phyloP scores from a whole-genome alignment of 2,888 invertebrate genomes.

The Cataglyphis altisquamis region DNA sequence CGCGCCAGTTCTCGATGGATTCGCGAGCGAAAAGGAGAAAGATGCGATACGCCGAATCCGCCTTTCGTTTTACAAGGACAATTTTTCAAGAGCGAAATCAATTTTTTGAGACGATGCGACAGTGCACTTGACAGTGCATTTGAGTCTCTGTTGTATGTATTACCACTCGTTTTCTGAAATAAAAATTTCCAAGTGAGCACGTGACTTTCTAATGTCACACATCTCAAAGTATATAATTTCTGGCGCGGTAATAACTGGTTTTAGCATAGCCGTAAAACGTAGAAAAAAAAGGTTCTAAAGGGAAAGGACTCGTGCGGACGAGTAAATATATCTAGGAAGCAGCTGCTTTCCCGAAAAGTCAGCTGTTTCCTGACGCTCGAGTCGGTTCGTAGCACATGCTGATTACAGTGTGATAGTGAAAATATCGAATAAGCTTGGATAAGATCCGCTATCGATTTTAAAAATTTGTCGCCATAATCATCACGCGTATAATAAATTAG shows the following conservation, averaged over 20 bases:
- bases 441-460: not conserved
- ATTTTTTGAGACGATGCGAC: constrained; percentile 1
- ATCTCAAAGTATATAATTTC: constrained; percentile 33
- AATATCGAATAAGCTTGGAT: not conserved
- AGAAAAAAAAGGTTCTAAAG: constrained; percentile 27
- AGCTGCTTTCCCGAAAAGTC: constrained; percentile 76
- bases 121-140: not conserved
- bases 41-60: constrained; percentile 16
- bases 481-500: not conserved
- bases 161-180: not conserved
- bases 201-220: constrained; percentile 14
- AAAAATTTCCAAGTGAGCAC: not conserved
- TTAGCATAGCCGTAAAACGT: constrained; percentile 12
- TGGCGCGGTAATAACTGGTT: constrained; percentile 29
- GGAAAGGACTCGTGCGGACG: constrained; percentile 28
- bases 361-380: constrained; percentile 77
- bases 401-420: constrained; percentile 38
- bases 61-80: constrained; percentile 44
- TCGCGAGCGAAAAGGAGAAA: constrained; percentile 11
- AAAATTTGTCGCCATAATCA: not conserved
- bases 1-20: constrained; percentile 60
- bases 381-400: constrained; percentile 69
- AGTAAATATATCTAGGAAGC: constrained; percentile 62
- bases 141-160: not conserved
- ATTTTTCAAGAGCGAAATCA: constrained; percentile 13